Conservation (phyloP, 2,113 vertebrate species). For the Corythaixoides concolor region DNA sequence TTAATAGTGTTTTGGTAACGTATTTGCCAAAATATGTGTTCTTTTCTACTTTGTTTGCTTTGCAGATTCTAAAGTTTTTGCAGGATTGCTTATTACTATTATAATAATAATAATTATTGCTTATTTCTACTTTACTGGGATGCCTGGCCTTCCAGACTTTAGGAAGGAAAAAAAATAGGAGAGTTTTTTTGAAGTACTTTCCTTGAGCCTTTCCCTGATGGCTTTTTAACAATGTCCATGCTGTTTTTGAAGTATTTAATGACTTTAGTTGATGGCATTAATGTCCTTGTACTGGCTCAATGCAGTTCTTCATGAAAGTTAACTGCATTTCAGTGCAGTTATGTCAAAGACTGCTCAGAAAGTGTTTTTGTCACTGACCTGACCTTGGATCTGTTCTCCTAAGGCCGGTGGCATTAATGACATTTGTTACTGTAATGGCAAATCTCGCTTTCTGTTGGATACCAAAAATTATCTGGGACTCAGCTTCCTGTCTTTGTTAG, state of each 20-base stretch:
- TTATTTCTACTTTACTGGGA: not conserved
- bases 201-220: not conserved
- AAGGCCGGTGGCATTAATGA: not conserved
- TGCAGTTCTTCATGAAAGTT: not conserved
- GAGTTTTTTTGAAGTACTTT: not conserved
- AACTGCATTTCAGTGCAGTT: not conserved
- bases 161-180: not conserved
- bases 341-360: not conserved
- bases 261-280: not conserved
- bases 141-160: not conserved
- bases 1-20: not conserved
- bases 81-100: not conserved
- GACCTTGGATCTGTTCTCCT: not conserved
- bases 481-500: not conserved
- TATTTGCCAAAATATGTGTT: not conserved
- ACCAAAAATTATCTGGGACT: not conserved
- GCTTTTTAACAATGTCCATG: not conserved
- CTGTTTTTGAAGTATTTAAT: not conserved
- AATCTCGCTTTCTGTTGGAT: not conserved
- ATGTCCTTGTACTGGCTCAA: not conserved
- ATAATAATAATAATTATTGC: not conserved
- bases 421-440: not conserved
- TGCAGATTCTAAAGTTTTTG: not conserved
- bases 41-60: not conserved
- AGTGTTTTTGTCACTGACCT: not conserved